Conservation (phyloP, 2,113 vertebrate species). For the Scortum barcoo region DNA sequence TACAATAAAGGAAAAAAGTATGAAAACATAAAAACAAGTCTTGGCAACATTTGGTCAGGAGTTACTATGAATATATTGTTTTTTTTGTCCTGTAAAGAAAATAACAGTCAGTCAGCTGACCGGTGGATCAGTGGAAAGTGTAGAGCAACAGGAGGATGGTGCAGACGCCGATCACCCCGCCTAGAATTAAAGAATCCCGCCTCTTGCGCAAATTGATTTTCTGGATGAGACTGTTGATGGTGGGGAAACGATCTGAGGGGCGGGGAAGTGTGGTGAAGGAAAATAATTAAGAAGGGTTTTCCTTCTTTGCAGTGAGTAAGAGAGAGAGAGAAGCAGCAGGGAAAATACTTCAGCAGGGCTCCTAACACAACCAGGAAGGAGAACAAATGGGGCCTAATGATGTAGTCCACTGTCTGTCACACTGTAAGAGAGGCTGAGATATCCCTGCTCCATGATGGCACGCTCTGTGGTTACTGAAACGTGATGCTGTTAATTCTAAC, state of each 20-base stretch:
- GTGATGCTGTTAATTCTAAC: neutral
- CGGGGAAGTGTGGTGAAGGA: constrained; percentile 66
- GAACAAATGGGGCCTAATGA: constrained; percentile 25
- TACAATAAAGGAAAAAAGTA: neutral
- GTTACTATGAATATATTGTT: constrained; percentile 13
- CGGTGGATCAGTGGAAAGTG: constrained; percentile 90
- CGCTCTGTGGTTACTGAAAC: too few species aligned
- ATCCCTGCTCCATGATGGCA: neutral
- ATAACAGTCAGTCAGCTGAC: constrained; percentile 16
- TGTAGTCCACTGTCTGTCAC: neutral
- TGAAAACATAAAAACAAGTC: constrained; percentile 39
- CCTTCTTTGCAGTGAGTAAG: constrained; percentile 20
- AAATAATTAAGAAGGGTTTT: constrained; percentile 64
- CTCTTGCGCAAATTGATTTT: constrained; percentile 96
- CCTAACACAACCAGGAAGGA: neutral
- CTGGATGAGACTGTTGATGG: constrained; percentile 96
- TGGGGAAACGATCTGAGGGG: constrained; percentile 92
- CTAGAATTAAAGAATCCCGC: constrained; percentile 94
- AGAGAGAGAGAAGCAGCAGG: constrained; percentile 33
- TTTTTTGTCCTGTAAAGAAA: constrained; percentile 26
- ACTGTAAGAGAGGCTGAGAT: constrained; percentile 11
- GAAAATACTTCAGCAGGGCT: constrained; percentile 31
- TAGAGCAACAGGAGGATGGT: constrained; percentile 94
- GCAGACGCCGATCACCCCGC: constrained; percentile 91
- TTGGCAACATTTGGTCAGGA: neutral